These are phyloP conservation scores for Chaetorhynchus papuensis DNA, from an alignment of 2,113 vertebrate genomes.

Conservation along the genomic window DNA sequence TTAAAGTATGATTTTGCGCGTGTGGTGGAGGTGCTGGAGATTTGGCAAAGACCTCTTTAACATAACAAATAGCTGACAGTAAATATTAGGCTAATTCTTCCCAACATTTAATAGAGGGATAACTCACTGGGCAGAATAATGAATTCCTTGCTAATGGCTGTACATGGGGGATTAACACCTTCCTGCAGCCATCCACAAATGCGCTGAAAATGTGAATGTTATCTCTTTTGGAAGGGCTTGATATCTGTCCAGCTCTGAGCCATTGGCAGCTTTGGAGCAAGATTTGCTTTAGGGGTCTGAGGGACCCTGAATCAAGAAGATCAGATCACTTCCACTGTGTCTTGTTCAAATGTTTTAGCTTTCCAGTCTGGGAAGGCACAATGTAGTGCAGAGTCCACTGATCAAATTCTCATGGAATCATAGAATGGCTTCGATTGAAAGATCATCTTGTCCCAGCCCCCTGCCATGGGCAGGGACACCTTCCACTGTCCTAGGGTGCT, in stretches of 20 bases:
- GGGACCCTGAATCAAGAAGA: not conserved
- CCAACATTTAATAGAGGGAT: constrained; percentile 44
- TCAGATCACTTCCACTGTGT: rapidly evolving
- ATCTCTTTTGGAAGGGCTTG: not conserved
- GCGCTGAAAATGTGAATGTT: not conserved
- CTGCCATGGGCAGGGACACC: not conserved
- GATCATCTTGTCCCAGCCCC: rapidly evolving
- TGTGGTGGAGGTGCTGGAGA: constrained; percentile 43
- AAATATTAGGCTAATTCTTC: constrained; percentile 64
- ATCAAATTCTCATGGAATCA: not conserved
- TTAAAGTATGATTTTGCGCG: constrained; percentile 52
- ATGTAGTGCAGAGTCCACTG: not conserved
- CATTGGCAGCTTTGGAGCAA: not conserved
- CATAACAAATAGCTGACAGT: constrained; percentile 51
- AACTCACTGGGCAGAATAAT: constrained; percentile 53
- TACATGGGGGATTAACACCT: constrained; percentile 2
- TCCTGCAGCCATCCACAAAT: not conserved
- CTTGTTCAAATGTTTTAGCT: not conserved
- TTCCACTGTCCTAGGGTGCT: rapidly evolving
- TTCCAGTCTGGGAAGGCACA: not conserved
- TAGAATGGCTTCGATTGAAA: not conserved
- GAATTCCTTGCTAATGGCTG: constrained; percentile 43
- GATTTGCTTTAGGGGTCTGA: not conserved
- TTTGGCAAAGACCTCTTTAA: constrained; percentile 60
- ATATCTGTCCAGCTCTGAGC: not conserved